phyloP scores from a whole-genome alignment of 2,888 invertebrate genomes.

The Apamea monoglypha region DNA sequence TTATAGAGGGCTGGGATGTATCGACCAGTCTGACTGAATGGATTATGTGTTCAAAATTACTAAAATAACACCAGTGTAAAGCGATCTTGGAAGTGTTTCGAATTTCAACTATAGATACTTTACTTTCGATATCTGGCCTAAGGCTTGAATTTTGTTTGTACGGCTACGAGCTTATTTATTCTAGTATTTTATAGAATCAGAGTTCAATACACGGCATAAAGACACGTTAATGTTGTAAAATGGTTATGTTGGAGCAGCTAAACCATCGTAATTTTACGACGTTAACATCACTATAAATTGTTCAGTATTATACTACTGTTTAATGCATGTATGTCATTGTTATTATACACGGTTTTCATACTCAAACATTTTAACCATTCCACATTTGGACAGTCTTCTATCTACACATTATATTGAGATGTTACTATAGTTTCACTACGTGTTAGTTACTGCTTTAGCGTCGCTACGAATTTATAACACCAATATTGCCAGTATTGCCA shows the following conservation, averaged over 20 bases:
- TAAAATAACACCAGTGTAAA: constrained; percentile 52
- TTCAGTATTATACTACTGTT: constrained; percentile 62
- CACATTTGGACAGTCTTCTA: constrained; percentile 74
- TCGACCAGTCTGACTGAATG: constrained; percentile 59
- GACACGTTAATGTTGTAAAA: constrained; percentile 38
- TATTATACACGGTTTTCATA: constrained; percentile 85
- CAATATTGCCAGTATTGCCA: constrained; percentile 82
- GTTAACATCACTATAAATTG: constrained; percentile 36
- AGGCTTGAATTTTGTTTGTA: constrained; percentile 79
- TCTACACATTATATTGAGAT: constrained; percentile 39
- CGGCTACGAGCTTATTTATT: constrained; percentile 86
- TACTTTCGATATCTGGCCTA: constrained; percentile 78
- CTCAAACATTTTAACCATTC: constrained; percentile 85
- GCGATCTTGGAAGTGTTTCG: constrained; percentile 47
- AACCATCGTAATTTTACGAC: constrained; percentile 30
- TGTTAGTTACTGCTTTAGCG: constrained; percentile 67
- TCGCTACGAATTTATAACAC: constrained; percentile 80
- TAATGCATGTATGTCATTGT: constrained; percentile 65
- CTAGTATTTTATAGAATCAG: constrained; percentile 73
- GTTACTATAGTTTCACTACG: constrained; percentile 43
- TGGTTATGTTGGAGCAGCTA: constrained; percentile 36
- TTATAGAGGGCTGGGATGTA: constrained; percentile 51
- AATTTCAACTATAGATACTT: constrained; percentile 57
- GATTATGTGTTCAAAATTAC: constrained; percentile 67
- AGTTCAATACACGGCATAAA: constrained; percentile 50